phyloP scores from a whole-genome alignment of 1,140 invertebrate genomes.

The Heliothis subflexa region DNA sequence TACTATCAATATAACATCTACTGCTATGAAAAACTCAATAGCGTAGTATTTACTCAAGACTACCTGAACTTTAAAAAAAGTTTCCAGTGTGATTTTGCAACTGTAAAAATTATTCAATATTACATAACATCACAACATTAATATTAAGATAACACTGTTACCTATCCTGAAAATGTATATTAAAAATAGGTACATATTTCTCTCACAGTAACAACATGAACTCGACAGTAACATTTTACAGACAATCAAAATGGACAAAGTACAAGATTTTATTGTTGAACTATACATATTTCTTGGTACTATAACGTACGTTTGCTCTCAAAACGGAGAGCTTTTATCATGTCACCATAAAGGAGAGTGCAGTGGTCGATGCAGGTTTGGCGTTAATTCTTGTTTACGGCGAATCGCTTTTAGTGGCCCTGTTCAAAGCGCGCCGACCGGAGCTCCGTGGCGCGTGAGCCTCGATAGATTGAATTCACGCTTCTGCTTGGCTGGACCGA shows the following conservation, averaged over 20 bases:
- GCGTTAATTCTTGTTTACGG: slow-evolving; percentile 83
- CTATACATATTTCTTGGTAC: slow-evolving; percentile 13
- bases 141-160: no score
- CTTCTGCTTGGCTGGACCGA: slow-evolving; percentile 33
- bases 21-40: no score
- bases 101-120: no score
- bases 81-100: no score
- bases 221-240: background rate
- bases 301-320: slow-evolving; percentile 54
- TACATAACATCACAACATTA: no score
- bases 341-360: slow-evolving; percentile 78
- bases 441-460: slow-evolving; percentile 53
- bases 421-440: slow-evolving; percentile 61
- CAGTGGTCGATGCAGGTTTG: slow-evolving; percentile 75
- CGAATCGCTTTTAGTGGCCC: slow-evolving; percentile 79
- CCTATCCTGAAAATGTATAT: no score
- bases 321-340: slow-evolving; percentile 74
- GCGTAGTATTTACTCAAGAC: no score
- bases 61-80: no score
- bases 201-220: no score
- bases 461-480: slow-evolving; percentile 62
- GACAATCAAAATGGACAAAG: background rate
- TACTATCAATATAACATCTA: no score
- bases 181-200: no score
- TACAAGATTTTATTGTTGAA: slow-evolving; percentile 38